Evolutionary conservation across 2,113 vertebrate species (phyloP).

Genomic region (Furnarius figulus): DNA sequence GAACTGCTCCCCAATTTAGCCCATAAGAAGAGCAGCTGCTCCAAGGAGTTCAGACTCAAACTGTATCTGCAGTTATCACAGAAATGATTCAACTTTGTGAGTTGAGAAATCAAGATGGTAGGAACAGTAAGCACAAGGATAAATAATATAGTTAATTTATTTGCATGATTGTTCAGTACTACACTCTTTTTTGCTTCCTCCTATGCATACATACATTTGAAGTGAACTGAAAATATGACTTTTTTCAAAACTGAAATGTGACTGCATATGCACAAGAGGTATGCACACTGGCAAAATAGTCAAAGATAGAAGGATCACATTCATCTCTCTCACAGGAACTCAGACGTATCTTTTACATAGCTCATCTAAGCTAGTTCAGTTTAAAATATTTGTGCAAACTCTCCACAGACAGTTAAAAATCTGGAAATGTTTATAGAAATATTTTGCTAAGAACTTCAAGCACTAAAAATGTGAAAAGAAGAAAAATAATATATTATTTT

Average conservation of each 20-base stretch:
- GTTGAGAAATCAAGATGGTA: background rate
- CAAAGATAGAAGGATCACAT: background rate
- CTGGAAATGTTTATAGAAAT: background rate
- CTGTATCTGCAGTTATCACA: background rate
- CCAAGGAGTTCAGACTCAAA: background rate
- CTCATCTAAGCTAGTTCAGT: background rate
- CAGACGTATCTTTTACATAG: background rate
- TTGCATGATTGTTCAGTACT: background rate
- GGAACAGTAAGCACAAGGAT: background rate
- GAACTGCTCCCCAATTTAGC: background rate
- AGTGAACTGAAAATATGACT: background rate
- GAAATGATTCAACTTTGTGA: background rate
- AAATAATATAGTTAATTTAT: background rate
- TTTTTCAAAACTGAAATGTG: background rate
- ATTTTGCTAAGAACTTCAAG: background rate
- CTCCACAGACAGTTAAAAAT: background rate
- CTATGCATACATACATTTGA: background rate
- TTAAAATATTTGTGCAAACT: background rate
- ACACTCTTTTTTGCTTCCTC: background rate
- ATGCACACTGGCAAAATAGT: background rate
- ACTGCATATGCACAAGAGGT: background rate
- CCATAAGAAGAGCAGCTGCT: background rate
- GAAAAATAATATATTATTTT: background rate
- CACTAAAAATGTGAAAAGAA: background rate
- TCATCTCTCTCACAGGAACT: background rate